Evolutionary conservation across 2,888 invertebrate genomes (phyloP), one percentile per base, ranked within the genome.

Genomic region (Eumerus sabulonum): DNA sequence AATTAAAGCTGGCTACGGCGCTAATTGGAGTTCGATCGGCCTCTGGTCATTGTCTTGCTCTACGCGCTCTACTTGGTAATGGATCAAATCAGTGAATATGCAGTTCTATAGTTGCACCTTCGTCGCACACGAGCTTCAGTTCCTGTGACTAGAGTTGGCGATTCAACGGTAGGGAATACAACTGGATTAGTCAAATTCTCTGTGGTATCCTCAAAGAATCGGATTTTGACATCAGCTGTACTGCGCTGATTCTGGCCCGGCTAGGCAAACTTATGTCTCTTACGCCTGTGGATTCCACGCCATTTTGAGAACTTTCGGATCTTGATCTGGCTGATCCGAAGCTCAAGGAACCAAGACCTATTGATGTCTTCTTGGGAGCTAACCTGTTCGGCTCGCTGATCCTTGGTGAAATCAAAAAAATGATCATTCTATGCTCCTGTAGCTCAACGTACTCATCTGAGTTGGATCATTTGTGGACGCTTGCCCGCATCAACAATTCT

Each of bases 51-150:
- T 38, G 53, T 38, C 54, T 70, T 0, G 18, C 51, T 9, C 44
- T 71, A 5, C 56, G 70, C 12, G 63, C 62, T 27, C 60, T 82
- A 2, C 19, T 82, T 17, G 72, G 68, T 13, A 68, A 50, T 27
- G 76, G 66, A 9, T 73, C 57, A 1, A 74, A 77, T 82, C 17
- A 77, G 71, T 47, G 81, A 81, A 62, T 76, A 72, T 62, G 72
- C 72, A 1, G 72, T 44, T 1, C 68, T 76, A 70, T 64, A 72
- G 40, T 48, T 74, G 9, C 62, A 63, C 11, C 54, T 74, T 27
- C 82, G 63, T 11, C 64, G 66, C 36, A 27, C 27, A 4, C 27
- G 27, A 27, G 27, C 27, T 27, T 45, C 17, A 27, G 68, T 4
- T 57, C n/a, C 66, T 11, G 63, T 73, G 12, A 66, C 45, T 53